Evolutionary conservation across 2,113 vertebrate genomes (phyloP), one percentile per base, ranked within the genome.

Genomic region (Irena cyanogastra): DNA sequence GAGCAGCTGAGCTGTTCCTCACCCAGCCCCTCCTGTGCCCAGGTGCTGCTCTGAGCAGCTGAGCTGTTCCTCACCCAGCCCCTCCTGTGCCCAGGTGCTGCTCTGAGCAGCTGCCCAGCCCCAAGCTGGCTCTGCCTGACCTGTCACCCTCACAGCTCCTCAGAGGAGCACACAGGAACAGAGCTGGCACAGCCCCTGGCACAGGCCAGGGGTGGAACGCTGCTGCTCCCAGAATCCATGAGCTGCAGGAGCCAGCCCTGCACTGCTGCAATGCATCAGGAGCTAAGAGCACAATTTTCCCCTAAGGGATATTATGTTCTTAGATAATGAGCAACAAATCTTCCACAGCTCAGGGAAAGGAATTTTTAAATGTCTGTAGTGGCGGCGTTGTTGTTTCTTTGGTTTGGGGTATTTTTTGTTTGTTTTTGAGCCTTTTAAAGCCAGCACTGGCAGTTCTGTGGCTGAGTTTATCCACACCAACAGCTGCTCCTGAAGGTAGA

Each of bases 131-230:
- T 52, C 7, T 27, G 16, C 39, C 2, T 4, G 4, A 2, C 27
- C 74, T 30, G 19, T 10, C 45, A 6, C 44, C 37, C 63, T 57
- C 50, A 11, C 47, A 16, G 41, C 63, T 26, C 2, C 54, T 4
- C 0, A 3, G 45, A 22, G 69, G 2, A 41, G 2, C 1, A 4
- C 6, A 8, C 3, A 5, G 60, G 71, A 52, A 28, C 42, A 27
- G 30, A 1, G 35, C 72, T 6, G 24, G 1, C 60, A 24, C 75
- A 37, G 37, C 37, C 52, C 50, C 69, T n/a, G 69, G 3, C 69
- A 21, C 53, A 16, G 74, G 39, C 10, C 82, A 11, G 13, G 2
- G 47, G 8, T 3, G 47, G 21, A 17, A 5, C 33, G 0, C 17
- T 4, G 44, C 17, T 3, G 26, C 44, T 21, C 49, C 17, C 63